Conservation (phyloP, 2,888 invertebrate species). For the Zootermopsis nevadensis region DNA sequence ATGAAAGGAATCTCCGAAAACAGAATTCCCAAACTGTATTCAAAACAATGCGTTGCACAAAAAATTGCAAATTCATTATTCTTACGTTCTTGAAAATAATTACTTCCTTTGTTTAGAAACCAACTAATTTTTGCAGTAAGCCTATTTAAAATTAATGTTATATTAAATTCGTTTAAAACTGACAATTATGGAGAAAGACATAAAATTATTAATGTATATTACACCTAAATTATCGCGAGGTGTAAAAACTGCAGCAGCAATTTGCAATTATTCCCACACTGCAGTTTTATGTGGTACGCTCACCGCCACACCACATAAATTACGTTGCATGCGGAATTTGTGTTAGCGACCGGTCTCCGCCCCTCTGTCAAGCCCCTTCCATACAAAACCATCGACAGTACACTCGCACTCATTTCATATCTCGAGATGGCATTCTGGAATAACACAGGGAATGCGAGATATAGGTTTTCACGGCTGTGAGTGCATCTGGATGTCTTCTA, state of each 20-base stretch:
- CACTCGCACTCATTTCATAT: not conserved
- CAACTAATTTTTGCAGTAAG: not conserved
- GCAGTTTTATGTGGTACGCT: not conserved
- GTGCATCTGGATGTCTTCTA: too few species aligned
- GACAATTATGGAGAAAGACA: not conserved
- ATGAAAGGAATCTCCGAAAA: too few species aligned
- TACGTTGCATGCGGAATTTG: not conserved
- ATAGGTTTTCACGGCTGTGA: too few species aligned
- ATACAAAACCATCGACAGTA: not conserved
- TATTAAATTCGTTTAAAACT: not conserved
- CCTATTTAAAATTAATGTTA: not conserved
- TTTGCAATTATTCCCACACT: not conserved
- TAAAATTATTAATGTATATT: not conserved
- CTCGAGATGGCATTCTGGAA: too few species aligned
- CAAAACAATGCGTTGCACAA: not conserved
- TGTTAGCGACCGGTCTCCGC: not conserved
- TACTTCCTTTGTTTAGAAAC: not conserved
- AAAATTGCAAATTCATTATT: not conserved
- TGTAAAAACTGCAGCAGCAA: not conserved
- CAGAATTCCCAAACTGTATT: not conserved
- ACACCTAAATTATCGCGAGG: not conserved
- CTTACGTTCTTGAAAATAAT: not conserved
- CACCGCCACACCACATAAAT: not conserved
- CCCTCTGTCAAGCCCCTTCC: not conserved
- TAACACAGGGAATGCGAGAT: too few species aligned